Conservation (phyloP, 2,113 vertebrate genomes). For the Odontophorus gujanensis region DNA sequence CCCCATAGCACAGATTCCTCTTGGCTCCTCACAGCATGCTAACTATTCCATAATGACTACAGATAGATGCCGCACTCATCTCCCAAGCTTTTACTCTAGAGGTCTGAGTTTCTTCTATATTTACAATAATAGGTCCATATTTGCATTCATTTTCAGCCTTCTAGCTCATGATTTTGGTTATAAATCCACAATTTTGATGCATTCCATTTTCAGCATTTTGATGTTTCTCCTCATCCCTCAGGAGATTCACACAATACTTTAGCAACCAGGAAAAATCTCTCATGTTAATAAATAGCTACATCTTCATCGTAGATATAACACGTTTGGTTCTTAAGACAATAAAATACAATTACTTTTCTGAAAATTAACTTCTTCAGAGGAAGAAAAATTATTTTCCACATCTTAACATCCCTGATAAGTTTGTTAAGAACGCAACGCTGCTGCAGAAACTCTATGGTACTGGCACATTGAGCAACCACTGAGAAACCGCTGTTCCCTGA, state of each 20-base stretch:
- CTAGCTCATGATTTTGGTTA: background rate
- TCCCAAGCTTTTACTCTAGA: background rate
- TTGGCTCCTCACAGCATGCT: background rate
- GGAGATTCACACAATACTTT: background rate
- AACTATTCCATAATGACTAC: background rate
- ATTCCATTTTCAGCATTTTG: background rate
- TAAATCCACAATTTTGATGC: background rate
- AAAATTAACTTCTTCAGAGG: background rate
- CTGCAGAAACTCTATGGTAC: background rate
- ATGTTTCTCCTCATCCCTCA: background rate
- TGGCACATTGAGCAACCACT: background rate
- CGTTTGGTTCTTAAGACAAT: background rate
- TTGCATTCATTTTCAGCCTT: constrained; percentile 18
- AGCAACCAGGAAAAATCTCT: background rate
- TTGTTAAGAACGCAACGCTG: background rate
- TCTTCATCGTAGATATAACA: background rate
- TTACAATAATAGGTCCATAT: background rate
- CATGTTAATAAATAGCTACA: background rate
- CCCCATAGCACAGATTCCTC: background rate
- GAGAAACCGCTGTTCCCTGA: background rate
- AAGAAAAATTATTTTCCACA: background rate
- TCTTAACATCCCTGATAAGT: background rate
- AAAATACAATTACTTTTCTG: background rate
- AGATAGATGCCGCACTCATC: constrained; percentile 12
- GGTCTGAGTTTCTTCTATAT: background rate